Evolutionary conservation across 2,113 vertebrate species (phyloP), one percentile per base, ranked within the genome.

Genomic region (Oreochromis niloticus): DNA sequence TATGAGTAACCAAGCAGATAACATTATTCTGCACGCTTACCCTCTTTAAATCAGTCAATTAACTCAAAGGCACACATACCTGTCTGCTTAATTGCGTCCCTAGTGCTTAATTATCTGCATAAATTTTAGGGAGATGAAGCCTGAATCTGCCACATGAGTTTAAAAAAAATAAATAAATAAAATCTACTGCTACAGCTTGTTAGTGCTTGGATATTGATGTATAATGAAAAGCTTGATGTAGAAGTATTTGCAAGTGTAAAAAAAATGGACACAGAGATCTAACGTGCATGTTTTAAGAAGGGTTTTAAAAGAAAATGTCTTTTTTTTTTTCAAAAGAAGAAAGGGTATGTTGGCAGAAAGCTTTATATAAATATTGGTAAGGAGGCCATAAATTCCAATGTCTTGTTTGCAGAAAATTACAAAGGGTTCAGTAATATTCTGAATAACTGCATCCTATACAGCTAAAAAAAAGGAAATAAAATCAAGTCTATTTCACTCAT

Each of bases 31-130:
- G 75, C 85, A 86, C 61, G 78, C 89, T 93, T 92, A 89, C 78
- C 88, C 85, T 78, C 89, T 86, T 92, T 92, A 94, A 95, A 93
- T 91, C 92, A 93, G 91, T 92, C 94, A 94, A 94, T 95, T 95
- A 94, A 91, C 93, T 92, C 87, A 88, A 91, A 91, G 73, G 85
- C 88, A 92, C 89, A 90, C 71, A 93, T 95, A 96, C 94, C 93
- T 95, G 94, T 95, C 93, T 84, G 30, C 56, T 90, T 94, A 94
- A 94, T 94, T 91, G 86, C 81, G 84, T 95, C 94, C 93, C 95
- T 52, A 6, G 94, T 94, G 93, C 85, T 95, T 93, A 93, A 95
- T 95, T 95, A 95, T 94, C 93, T 89, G 86, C 80, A 87, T 89
- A 89, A 1, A 90, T 94, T 93, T 93, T 92, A 57, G 75, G 56